Conservation (phyloP, 53 echinoderm and acorn worm species). For the Crossaster papposus region DNA sequence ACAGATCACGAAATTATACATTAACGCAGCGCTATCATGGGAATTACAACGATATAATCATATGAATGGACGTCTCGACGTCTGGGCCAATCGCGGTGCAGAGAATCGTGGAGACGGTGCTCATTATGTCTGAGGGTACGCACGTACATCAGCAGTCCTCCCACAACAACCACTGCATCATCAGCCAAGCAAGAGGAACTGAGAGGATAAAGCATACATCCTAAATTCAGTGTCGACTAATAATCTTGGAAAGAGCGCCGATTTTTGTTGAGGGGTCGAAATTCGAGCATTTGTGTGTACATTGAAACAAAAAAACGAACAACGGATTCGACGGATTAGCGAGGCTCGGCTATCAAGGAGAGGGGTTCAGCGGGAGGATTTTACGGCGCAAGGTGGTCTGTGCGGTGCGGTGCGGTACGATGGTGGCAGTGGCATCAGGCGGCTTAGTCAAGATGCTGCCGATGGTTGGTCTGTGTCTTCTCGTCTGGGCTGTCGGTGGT, state of each 20-base stretch:
- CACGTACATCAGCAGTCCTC: background rate
- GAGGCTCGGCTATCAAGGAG: background rate
- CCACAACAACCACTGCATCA: background rate
- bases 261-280: background rate
- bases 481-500: slow-evolving; percentile 26
- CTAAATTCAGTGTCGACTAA: background rate
- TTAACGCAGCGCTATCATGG: slow-evolving; percentile 29
- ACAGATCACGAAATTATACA: slow-evolving; percentile 36
- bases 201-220: background rate
- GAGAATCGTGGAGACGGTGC: background rate
- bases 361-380: slow-evolving; percentile 20
- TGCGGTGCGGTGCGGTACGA: background rate
- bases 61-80: slow-evolving; percentile 3
- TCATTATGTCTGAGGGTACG: background rate
- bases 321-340: background rate
- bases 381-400: slow-evolving; percentile 45
- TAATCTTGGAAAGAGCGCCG: background rate
- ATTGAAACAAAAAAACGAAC: background rate
- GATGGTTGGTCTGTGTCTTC: slow-evolving; percentile 13
- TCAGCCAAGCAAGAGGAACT: background rate
- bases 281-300: background rate
- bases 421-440: slow-evolving; percentile 36
- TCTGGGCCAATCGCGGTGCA: background rate
- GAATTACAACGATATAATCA: slow-evolving; percentile 25
- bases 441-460: slow-evolving; percentile 11